phyloP scores from a whole-genome alignment of 1,140 invertebrate species.

The Maconellicoccus hirsutus region DNA sequence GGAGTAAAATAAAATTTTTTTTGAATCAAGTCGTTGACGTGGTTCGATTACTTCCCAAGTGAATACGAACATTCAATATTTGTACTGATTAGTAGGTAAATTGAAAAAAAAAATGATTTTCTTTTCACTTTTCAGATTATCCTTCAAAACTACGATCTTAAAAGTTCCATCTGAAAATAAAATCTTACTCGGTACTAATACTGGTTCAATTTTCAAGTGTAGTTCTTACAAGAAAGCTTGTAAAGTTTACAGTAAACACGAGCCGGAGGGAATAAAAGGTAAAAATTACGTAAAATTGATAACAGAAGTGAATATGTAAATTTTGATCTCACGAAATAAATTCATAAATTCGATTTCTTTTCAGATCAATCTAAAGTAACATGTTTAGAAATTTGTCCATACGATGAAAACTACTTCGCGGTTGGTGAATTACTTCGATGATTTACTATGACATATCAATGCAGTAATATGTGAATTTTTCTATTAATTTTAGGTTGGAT shows the following conservation, averaged over 20 bases:
- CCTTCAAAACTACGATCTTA: not conserved
- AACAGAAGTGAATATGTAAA: no score
- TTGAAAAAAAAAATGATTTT: no score
- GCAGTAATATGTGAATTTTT: not conserved
- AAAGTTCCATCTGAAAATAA: not conserved
- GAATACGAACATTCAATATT: not conserved
- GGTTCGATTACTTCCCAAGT: not conserved
- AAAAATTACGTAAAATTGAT: no score
- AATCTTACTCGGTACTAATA: not conserved
- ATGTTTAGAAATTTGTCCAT: not conserved
- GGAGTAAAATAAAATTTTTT: conserved; percentile 6
- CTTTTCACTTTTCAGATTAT: not conserved
- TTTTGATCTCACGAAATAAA: not conserved
- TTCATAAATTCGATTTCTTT: not conserved
- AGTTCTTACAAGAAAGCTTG: not conserved
- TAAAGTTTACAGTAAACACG: not conserved
- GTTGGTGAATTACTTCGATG: not conserved
- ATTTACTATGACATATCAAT: not conserved
- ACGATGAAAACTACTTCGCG: not conserved
- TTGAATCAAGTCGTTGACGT: not conserved
- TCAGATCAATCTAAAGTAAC: not conserved
- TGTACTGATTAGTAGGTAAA: no score
- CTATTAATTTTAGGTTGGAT: conserved; percentile 1
- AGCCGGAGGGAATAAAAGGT: not conserved
- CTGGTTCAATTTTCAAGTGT: not conserved